Percentiles rank a stretch among this genome's conserved stretches.
Evolutionary conservation across 2,888 invertebrate genomes (phyloP).

Genomic region (Miltochrista miniata): DNA sequence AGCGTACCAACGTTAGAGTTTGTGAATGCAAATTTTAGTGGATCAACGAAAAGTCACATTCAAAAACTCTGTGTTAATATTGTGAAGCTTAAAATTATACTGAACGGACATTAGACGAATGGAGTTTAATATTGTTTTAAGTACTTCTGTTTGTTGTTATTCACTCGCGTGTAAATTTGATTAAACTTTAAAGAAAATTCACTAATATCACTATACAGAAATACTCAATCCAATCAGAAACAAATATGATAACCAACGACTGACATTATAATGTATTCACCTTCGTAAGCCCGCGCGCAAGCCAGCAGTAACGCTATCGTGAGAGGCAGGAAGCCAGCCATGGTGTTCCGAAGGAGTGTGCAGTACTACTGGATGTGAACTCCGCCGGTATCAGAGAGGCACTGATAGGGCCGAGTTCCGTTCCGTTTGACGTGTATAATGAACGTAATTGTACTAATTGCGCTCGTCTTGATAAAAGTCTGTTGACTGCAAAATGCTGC

Average conservation of each 20-base stretch:
- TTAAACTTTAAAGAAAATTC: neutral
- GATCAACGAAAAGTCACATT: conserved; percentile 39
- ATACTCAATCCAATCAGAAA: conserved; percentile 38
- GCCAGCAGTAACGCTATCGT: conserved; percentile 37
- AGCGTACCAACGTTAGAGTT: conserved; percentile 41
- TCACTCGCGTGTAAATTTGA: neutral
- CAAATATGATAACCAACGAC: conserved; percentile 38
- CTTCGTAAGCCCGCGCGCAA: conserved; percentile 53
- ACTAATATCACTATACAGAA: conserved; percentile 31
- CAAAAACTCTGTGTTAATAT: conserved; percentile 57
- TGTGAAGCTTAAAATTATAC: conserved; percentile 46
- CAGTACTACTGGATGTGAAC: conserved; percentile 5
- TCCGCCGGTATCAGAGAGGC: neutral
- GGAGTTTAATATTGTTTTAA: conserved; percentile 40
- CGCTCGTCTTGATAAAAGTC: conserved; percentile 57
- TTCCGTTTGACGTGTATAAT: conserved; percentile 12
- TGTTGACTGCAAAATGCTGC: conserved; percentile 57
- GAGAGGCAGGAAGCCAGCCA: conserved; percentile 6
- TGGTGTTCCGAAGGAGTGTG: conserved; percentile 4
- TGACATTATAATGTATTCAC: conserved; percentile 49
- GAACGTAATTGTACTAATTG: conserved; percentile 18
- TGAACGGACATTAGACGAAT: conserved; percentile 48
- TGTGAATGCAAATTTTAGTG: conserved; percentile 38
- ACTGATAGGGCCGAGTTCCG: conserved; percentile 8
- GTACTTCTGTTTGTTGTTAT: conserved; percentile 29